These are phyloP conservation scores for Aporophyla lueneburgensis DNA, from an alignment of 2,888 invertebrate genomes.

Conservation along the genomic window DNA sequence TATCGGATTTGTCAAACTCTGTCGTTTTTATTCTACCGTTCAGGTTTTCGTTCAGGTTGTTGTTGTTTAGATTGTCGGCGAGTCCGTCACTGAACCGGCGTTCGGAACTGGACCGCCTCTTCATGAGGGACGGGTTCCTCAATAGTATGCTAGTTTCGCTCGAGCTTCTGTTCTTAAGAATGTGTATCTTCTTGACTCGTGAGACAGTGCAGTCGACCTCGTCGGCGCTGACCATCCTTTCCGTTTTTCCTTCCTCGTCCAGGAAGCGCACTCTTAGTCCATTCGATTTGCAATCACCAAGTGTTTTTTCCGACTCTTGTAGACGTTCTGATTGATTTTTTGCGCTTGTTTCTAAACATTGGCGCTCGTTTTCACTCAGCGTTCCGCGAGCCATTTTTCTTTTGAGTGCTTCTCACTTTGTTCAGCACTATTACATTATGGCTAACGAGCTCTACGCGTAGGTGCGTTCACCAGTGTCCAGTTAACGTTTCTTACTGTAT, in stretches of 20 bases:
- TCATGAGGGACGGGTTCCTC: constrained; percentile 85
- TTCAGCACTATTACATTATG: constrained; percentile 76
- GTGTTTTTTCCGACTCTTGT: constrained; percentile 83
- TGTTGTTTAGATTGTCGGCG: constrained; percentile 83
- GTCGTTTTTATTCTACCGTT: constrained; percentile 78
- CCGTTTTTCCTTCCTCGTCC: constrained; percentile 88
- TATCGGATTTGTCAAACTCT: constrained; percentile 78
- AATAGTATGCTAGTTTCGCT: constrained; percentile 88
- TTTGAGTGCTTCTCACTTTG: constrained; percentile 66
- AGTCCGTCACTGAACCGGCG: constrained; percentile 81
- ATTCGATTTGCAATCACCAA: constrained; percentile 80
- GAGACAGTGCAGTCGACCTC: constrained; percentile 86
- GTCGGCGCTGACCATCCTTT: constrained; percentile 87
- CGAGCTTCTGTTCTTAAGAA: constrained; percentile 88
- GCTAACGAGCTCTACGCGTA: constrained; percentile 60
- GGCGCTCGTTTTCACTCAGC: constrained; percentile 87
- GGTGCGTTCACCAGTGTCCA: constrained; percentile 64
- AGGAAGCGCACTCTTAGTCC: constrained; percentile 87
- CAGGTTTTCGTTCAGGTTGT: constrained; percentile 83
- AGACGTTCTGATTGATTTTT: constrained; percentile 83
- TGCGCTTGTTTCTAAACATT: constrained; percentile 82
- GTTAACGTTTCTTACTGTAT: constrained; percentile 56
- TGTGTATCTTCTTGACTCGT: constrained; percentile 88
- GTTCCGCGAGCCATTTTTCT: constrained; percentile 87
- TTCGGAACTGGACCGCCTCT: constrained; percentile 81